Percentiles rank a stretch among this genome's conserved stretches.
phyloP scores from a whole-genome alignment of 2,888 invertebrate species.

The Rotaria socialis region DNA sequence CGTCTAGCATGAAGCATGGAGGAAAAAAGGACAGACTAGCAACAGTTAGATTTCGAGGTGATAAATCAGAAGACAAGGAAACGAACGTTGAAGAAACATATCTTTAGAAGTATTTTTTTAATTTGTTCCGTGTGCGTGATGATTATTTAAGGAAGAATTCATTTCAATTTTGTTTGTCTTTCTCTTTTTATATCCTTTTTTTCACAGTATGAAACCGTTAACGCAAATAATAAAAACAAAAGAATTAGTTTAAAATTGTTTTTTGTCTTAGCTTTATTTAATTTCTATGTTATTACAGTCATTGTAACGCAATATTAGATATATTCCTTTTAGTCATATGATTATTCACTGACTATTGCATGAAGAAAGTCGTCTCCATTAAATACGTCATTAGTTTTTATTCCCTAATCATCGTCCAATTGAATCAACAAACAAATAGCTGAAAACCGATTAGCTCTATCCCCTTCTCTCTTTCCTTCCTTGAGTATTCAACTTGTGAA shows the following conservation, averaged over 20 bases:
- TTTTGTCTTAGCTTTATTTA: no score
- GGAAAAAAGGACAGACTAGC: background rate
- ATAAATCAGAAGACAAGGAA: background rate
- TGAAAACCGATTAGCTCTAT: background rate
- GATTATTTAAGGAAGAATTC: background rate
- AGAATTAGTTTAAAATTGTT: background rate
- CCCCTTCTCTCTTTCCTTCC: no score
- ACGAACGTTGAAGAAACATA: constrained; percentile 5
- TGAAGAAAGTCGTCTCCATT: no score
- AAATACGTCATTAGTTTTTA: no score
- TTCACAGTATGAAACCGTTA: background rate
- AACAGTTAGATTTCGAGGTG: background rate
- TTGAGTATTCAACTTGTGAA: no score
- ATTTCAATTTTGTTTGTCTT: background rate
- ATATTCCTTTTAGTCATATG: background rate
- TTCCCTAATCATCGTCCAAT: no score
- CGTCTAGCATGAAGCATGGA: background rate
- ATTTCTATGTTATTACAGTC: no score
- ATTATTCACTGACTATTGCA: no score
- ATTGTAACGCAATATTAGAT: background rate
- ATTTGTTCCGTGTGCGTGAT: background rate
- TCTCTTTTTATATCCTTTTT: background rate
- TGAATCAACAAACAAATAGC: background rate
- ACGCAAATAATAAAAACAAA: background rate
- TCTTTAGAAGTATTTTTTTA: background rate